Base-by-base conservation (phyloP, 37 sponge, comb jelly and placozoan genomes). In the Axinella damicornis region DNA sequence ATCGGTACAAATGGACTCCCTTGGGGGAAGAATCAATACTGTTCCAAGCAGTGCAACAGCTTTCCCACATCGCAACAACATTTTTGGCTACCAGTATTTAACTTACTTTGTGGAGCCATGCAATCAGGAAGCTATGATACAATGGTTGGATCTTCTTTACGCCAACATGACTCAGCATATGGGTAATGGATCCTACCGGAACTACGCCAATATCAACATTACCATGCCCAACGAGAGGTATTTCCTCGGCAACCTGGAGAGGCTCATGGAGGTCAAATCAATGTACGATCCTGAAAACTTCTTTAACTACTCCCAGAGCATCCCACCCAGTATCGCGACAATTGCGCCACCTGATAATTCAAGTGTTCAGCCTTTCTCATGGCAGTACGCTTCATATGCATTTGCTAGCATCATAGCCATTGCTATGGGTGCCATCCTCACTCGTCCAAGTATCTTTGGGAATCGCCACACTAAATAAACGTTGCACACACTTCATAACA, bases 1-100 rank as follows among this genome's bases (percentile, higher is more conserved):
- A 28, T 62, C 64, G 5, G 64, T 62, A 28, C 64, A 62, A 12
- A 62, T 62, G 64, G 64, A 62, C 64, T 62, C 64, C 24, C 64
- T 62, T 27, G 64, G 64, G 11, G 64, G 64, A 28, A 27, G 24
- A 27, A 62, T 62, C 28, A 27, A 62, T 28, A 11, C 24, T 2
- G 46, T 46, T 46, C 11, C 4, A 62, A 62, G 28, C 12, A 11
- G 11, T 62, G 4, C 24, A 62, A 62, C 64, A 13, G 64, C 64
- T 28, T 62, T 62, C 11, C 64, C 64, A 28, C 64, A 62, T 62
- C 64, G 64, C 11, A 12, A 62, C 64, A 62, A 62, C 64, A 2
- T 62, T 24, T 62, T 62, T 62, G 64, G 64, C 64, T 62, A 62
- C 64, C 64, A 62, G 28, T 62, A 62, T 11, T 12, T 62, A 4